Conservation (phyloP, 2,797 vertebrate species). For the Capromys pilorides region DNA sequence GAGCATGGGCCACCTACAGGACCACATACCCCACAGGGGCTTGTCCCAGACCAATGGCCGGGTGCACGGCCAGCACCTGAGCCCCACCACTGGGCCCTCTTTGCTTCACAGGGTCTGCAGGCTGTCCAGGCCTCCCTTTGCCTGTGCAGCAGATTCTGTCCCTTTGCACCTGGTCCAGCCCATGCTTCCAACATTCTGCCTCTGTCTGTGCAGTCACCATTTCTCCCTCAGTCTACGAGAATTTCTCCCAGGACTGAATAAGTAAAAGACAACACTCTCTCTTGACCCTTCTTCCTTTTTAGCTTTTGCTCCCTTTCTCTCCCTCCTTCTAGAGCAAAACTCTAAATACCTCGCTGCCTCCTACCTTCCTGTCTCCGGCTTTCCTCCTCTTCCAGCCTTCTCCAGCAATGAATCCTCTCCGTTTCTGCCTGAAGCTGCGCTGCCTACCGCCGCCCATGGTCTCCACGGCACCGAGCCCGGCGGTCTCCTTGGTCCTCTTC, state of each 20-base stretch:
- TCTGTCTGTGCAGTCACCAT: not conserved
- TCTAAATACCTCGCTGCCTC: not conserved
- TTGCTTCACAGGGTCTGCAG: not conserved
- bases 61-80: too few relatives aligned
- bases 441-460: not conserved
- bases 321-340: not conserved
- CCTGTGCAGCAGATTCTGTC: not conserved
- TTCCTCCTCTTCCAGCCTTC: not conserved
- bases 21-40: too few relatives aligned
- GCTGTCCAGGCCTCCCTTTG: fast-evolving
- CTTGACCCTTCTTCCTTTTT: not conserved
- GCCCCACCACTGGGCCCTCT: not conserved
- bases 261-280: not conserved
- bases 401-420: not conserved
- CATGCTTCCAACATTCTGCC: not conserved
- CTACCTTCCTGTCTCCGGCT: not conserved
- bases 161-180: fast-evolving
- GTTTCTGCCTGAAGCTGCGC: not conserved
- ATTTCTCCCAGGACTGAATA: not conserved
- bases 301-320: not conserved
- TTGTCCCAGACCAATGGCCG: too few relatives aligned
- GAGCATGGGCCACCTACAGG: not conserved
- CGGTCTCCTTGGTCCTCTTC: not conserved
- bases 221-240: not conserved
- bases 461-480: not conserved